Conservation (phyloP, 1,140 invertebrate genomes). For the Aleiodes sp. region DNA sequence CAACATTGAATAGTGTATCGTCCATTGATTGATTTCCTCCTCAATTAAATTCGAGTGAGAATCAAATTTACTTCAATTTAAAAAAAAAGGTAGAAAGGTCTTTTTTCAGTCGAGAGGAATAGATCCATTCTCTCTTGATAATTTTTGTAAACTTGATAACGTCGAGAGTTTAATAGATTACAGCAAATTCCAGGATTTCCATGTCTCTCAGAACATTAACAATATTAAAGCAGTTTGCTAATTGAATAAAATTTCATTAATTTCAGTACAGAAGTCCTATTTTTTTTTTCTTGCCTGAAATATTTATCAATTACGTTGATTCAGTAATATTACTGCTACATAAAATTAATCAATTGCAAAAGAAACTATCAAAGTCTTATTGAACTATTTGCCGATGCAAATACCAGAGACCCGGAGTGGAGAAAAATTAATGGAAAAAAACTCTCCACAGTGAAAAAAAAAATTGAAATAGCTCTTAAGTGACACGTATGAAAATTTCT, state of each 20-base stretch:
- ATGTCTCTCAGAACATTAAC: background rate
- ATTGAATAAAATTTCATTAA: background rate
- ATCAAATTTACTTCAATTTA: background rate
- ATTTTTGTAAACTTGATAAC: background rate
- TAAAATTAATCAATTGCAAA: background rate
- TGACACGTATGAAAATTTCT: no score
- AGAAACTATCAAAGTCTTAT: background rate
- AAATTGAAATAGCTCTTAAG: background rate
- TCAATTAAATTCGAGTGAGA: background rate
- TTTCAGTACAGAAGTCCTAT: background rate
- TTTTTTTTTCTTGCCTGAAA: background rate
- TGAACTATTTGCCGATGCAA: background rate
- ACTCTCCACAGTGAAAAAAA: background rate
- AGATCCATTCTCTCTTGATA: no score
- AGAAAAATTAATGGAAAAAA: background rate
- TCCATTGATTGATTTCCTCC: background rate
- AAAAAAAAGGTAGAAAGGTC: no score
- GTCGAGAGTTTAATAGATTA: no score
- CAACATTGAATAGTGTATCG: slow-evolving; percentile 2
- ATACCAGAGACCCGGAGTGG: background rate
- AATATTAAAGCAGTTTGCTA: background rate
- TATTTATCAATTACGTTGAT: background rate
- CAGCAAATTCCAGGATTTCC: background rate
- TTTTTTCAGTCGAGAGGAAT: no score
- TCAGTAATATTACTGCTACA: no score